Base-by-base conservation (phyloP, 2,888 invertebrate species). In the Habroteleia sp. region DNA sequence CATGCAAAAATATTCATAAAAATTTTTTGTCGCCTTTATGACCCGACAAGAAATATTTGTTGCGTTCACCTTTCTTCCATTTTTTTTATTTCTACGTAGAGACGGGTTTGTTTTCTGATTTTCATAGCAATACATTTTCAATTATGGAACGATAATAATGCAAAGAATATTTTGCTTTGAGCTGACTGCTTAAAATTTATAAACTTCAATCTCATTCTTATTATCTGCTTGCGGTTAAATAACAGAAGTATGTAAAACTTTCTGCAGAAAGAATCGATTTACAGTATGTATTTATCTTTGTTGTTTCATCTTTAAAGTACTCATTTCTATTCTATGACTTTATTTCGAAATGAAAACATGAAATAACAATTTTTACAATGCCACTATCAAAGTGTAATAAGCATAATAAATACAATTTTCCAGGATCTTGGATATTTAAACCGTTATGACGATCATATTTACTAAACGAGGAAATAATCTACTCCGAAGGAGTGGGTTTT, bases 1-100 rank as follows among this genome's bases (percentile, higher is more conserved):
- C 65, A 75, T 75, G 74, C 69, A 69, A 69, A 75, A 65, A 44
- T 75, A 75, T 75, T 75, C 74, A 75, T 75, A 75, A 69, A 74
- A 29, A 42, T 75, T 74, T 62, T 54, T 74, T 75, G 69, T 69
- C 65, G 48, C 60, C 71, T 75, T 71, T 65, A 71, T 60, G 29
- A 42, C 60, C 52, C 11, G 66, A 42, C 71, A 60, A 60, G 71
- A 65, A 66, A 56, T 60, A 69, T 71, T 75, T 69, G 65, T 56
- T 42, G 37, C 31, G 10, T 46, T 52, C 29, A 10, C n/a, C 37
- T 60, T 39, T 23, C 44, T 73, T 44, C 16, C 42, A 44, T 60
- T 33, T 74, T 65, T 58, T 35, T 68, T 41, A 29, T 50, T 13
- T 42, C 39, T 56, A 42, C 48, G 48, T 48, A 44, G n/a, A n/a